Evolutionary conservation across 2,113 vertebrate species (phyloP), one percentile per base, ranked within the genome.

Genomic region (Pagrus major): DNA sequence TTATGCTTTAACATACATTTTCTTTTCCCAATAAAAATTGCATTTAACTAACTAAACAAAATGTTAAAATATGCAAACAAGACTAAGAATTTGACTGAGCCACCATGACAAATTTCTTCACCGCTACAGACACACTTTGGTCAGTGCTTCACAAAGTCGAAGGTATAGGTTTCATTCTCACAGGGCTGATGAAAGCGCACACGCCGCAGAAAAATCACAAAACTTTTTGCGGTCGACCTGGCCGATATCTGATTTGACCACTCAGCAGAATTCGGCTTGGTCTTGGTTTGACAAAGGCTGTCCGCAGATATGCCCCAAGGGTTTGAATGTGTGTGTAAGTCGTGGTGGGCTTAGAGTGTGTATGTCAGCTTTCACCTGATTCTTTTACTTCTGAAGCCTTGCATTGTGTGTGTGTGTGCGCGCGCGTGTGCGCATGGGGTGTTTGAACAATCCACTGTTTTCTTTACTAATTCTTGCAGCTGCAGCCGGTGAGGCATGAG

Each of bases 401-500:
- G n/a, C n/a, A n/a, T n/a, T 44, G 41, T 39, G 55, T 61, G 63
- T 78, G 61, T 52, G 49, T 61, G 67, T 46, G 63, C 59, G n/a
- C 60, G 73, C 31, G 76, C 80, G 55, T 3, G 64, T 61, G 15
- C 55, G 69, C 1, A 9, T 29, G 20, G 42, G 70, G 44, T 89
- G 85, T 92, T 92, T 92, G 86, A 88, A 89, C 80, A 88, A 75
- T 60, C 56, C 16, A 6, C 72, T 91, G 89, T 91, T 92, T 91
- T 70, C 88, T 87, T 91, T 90, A 80, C 85, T 90, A 91, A 93
- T 90, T 87, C 84, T 88, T 74, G 81, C 91, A 92, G 90, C 89
- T 93, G 91, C 86, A 87, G 79, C 81, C 78, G 84, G 80, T 89
- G 81, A 93, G 55, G 85, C 88, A 85, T 91, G 82, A 83, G 78